A percentile compares a stretch with the other conserved stretches of the same genome.
Conservation (phyloP, 2,113 vertebrate species). For the Chloropsis cyanopogon region DNA sequence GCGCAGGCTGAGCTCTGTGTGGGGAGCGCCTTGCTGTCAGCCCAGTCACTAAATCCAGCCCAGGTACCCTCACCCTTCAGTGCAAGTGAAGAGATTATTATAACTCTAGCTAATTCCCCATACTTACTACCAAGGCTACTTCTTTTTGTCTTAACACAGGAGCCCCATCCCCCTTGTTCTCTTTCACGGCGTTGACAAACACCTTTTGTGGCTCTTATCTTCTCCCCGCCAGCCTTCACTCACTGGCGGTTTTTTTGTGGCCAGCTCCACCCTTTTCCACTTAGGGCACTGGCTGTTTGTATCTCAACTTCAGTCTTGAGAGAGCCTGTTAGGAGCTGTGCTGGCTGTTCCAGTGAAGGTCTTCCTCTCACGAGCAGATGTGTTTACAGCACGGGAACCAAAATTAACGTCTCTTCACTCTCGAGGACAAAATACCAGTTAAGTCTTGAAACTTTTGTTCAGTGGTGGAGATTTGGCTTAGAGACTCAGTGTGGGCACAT, state of each 20-base stretch:
- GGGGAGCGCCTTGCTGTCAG: background rate
- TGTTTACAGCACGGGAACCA: background rate
- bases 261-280: slow-evolving; percentile 50
- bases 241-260: slow-evolving; percentile 52
- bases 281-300: slow-evolving; percentile 13
- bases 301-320: background rate
- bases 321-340: background rate
- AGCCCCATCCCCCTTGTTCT: background rate
- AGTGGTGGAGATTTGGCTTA: background rate
- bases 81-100: background rate
- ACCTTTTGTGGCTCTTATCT: slow-evolving; percentile 49
- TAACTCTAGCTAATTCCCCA: background rate
- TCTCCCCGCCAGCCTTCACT: background rate
- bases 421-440: background rate
- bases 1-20: background rate
- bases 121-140: background rate
- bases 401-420: background rate
- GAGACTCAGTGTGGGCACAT: accelerated
- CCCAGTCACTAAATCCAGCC: background rate
- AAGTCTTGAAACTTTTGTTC: slow-evolving; percentile 9
- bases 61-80: background rate
- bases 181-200: background rate
- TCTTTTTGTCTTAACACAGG: background rate
- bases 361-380: background rate
- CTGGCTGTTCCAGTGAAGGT: background rate